Evolutionary conservation across 2,797 vertebrate species (phyloP).

Genomic region (Rhodeus uyekii): DNA sequence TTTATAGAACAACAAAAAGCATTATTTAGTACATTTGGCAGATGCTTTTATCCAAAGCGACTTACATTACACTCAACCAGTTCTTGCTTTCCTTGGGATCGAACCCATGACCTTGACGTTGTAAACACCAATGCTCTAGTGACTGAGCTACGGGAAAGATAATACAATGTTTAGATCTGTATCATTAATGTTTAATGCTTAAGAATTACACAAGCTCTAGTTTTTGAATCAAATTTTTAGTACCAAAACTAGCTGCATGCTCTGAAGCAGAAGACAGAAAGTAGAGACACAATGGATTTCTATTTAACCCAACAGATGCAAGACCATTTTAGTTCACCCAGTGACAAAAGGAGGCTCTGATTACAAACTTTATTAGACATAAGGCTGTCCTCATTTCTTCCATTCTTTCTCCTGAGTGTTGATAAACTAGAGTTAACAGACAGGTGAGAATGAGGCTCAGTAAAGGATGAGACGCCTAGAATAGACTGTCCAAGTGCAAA

Average conservation of each 20-base stretch:
- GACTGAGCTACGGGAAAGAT: no score
- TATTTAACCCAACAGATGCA: conserved; percentile 46
- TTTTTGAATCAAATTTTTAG: background rate
- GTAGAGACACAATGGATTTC: background rate
- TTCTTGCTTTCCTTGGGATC: no score
- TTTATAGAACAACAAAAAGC: no score
- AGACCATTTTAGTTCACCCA: conserved; percentile 21
- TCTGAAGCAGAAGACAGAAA: background rate
- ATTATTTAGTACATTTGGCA: no score
- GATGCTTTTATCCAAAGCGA: no score
- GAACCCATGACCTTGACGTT: no score
- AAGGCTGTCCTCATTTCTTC: conserved; percentile 41
- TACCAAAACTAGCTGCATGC: background rate
- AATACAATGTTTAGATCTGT: background rate
- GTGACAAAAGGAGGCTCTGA: conserved; percentile 49
- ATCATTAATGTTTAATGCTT: background rate
- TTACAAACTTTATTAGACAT: conserved; percentile 51
- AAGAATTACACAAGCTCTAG: background rate
- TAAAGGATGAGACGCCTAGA: conserved; percentile 46
- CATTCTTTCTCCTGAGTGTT: conserved; percentile 14
- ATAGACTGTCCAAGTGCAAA: conserved; percentile 48
- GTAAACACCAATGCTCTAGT: no score
- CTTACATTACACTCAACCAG: no score
- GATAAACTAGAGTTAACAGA: conserved; percentile 32
- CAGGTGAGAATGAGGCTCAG: conserved; percentile 57